A percentile compares a stretch with the other conserved stretches of the same genome.
Evolutionary conservation across 2,888 invertebrate species (phyloP).

Genomic region (Eupithecia pulchellata): DNA sequence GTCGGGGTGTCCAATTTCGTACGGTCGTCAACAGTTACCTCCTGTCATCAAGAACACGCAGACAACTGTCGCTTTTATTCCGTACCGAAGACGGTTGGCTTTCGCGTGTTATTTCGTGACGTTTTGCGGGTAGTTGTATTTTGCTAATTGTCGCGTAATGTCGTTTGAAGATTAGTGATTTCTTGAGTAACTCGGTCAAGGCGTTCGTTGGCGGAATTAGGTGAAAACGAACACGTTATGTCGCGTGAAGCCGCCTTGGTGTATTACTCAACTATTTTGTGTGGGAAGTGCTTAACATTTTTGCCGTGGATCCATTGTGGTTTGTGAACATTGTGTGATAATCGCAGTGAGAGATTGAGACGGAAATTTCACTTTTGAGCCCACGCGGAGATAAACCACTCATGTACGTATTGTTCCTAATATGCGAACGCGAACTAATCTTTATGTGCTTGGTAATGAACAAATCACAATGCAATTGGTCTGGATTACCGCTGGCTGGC

Average conservation of each 20-base stretch:
- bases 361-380: constrained; percentile 75
- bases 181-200: constrained; percentile 66
- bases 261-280: constrained; percentile 64
- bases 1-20: constrained; percentile 63
- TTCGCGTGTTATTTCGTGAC: constrained; percentile 40
- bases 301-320: constrained; percentile 53
- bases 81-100: constrained; percentile 33
- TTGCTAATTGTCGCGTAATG: constrained; percentile 46
- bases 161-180: constrained; percentile 49
- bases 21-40: constrained; percentile 51
- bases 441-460: constrained; percentile 39
- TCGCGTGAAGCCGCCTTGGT: constrained; percentile 55
- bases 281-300: constrained; percentile 71
- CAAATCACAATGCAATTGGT: constrained; percentile 34
- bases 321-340: constrained; percentile 63
- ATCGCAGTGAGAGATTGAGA: constrained; percentile 73
- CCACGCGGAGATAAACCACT: constrained; percentile 52
- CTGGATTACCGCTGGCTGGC: constrained; percentile 31
- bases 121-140: constrained; percentile 55
- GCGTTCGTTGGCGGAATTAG: constrained; percentile 58
- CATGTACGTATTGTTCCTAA: constrained; percentile 47
- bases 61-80: constrained; percentile 49
- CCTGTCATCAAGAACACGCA: constrained; percentile 55
- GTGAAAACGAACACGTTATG: constrained; percentile 64
- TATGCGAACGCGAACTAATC: constrained; percentile 27